Percentiles rank a stretch among this genome's conserved stretches.
These are phyloP conservation scores for Drosophila flavopinicola DNA, from an alignment of 2,888 invertebrate genomes.

Conservation along the genomic window DNA sequence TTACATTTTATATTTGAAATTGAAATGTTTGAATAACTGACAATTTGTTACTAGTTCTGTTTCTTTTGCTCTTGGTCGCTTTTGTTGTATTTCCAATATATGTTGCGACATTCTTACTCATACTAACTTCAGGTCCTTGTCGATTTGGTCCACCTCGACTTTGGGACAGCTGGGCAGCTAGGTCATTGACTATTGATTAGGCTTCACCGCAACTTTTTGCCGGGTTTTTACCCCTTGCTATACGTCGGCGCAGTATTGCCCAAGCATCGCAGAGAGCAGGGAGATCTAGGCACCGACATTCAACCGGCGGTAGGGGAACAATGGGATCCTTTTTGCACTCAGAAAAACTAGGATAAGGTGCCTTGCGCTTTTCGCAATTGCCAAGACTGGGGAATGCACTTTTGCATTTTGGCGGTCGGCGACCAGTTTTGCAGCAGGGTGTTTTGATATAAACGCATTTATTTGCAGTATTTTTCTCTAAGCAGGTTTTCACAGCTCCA, in stretches of 20 bases:
- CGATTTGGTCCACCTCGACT: no score
- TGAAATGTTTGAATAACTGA: no score
- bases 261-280: slow-evolving; percentile 56
- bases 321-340: slow-evolving; percentile 52
- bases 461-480: background rate
- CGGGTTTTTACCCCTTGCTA: slow-evolving; percentile 24
- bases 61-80: slow-evolving; percentile 4
- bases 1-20: no score
- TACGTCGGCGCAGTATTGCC: slow-evolving; percentile 49
- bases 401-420: slow-evolving; percentile 53
- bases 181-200: slow-evolving; percentile 18
- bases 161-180: no score
- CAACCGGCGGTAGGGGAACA: slow-evolving; percentile 6
- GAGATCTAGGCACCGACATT: slow-evolving; percentile 43
- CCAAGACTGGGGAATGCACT: slow-evolving; percentile 1
- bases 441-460: slow-evolving; percentile 18
- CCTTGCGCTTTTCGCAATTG: slow-evolving; percentile 39
- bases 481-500: background rate
- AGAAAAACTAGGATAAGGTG: slow-evolving; percentile 68
- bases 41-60: no score
- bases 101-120: background rate
- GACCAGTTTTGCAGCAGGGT: slow-evolving; percentile 55
- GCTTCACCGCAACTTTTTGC: slow-evolving; percentile 46
- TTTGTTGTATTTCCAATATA: no score
- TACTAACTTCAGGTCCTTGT: no score